phyloP scores from a whole-genome alignment of 2,888 invertebrate species.

The Phengaris arion region DNA sequence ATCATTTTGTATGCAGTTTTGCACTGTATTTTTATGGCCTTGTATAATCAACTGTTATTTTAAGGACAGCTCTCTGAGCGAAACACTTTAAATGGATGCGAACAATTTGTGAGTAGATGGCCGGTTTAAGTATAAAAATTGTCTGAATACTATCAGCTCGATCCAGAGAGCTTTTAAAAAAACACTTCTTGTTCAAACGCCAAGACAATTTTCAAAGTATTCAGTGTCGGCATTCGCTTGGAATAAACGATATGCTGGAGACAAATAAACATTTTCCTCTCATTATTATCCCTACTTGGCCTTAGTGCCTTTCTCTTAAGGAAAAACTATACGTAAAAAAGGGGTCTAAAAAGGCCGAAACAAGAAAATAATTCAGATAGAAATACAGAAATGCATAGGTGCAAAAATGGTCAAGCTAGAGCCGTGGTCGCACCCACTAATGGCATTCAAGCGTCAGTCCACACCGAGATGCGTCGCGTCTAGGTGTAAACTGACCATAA shows the following conservation, averaged over 20 bases:
- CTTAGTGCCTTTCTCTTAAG: slow-evolving; percentile 33
- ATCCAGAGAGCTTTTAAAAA: slow-evolving; percentile 50
- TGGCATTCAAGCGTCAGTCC: too few species aligned
- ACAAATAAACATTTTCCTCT: slow-evolving; percentile 46
- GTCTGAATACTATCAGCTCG: slow-evolving; percentile 48
- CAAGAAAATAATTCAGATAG: too few species aligned
- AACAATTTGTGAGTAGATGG: slow-evolving; percentile 46
- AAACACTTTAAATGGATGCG: slow-evolving; percentile 38
- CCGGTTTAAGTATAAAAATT: slow-evolving; percentile 46
- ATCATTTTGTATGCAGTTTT: slow-evolving; percentile 23
- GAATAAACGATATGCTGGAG: slow-evolving; percentile 49
- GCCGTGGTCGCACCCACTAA: too few species aligned
- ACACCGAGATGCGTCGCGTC: too few species aligned
- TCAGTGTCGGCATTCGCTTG: slow-evolving; percentile 49
- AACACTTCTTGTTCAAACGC: slow-evolving; percentile 48
- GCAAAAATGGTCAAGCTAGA: too few species aligned
- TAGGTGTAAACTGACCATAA: background rate
- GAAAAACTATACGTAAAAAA: background rate
- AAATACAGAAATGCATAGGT: too few species aligned
- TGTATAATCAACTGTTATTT: slow-evolving; percentile 27
- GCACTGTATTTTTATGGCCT: slow-evolving; percentile 16
- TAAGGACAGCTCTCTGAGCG: slow-evolving; percentile 27
- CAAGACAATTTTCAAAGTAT: slow-evolving; percentile 49
- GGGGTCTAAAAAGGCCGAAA: too few species aligned
- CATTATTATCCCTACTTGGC: slow-evolving; percentile 43